Base-by-base conservation (phyloP, 2,888 invertebrate genomes). In the Drosophila algonquin region DNA sequence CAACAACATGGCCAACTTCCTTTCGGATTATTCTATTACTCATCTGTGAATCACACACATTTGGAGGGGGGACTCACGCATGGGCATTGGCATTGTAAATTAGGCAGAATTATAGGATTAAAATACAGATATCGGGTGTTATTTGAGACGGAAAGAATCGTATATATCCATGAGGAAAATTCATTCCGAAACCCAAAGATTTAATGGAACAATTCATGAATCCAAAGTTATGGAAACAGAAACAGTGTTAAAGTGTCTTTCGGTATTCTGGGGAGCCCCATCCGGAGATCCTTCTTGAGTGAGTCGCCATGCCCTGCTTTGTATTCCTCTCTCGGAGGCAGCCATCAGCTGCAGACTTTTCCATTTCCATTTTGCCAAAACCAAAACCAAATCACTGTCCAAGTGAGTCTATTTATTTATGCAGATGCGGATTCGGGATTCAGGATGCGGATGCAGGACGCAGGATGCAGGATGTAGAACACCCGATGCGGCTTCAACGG, bases 371-470 rank as follows among this genome's bases (percentile, higher is more conserved):
- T 30, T 30, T 8, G 7, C 8, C 30, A 16, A 54, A 12, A 5
- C 44, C 12, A 55, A 44, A 65, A 50, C 65, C 50, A 55, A 67
- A 65, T 67, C 65, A 55, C 27, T 67, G 67, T 56, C 67, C 67
- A 65, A 56, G 55, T 40, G 40, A 51, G 55, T 65, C 27, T 27
- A 55, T 48, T 54, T 65, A 64, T 48, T 54, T 64, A 53, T 64
- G 53, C 53, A 63, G 35, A 51, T 61, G 48, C 61, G 47, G 63
- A 40, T 51, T 52, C 35, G 4, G 12, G 52, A 24, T 55, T n/a
- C 24, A 56, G 12, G n/a, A 32, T 56, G 53, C 30, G 32, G 30
- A 24, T 45, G 65, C 21, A 47, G 32, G 30, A 24, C 32, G 65
- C 21, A 47, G 40, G 50, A 27, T 60, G 44, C 45, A 46, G 64